Evolutionary conservation across 2,888 invertebrate genomes (phyloP), one percentile per base, ranked within the genome.

Genomic region (Andrena trimmerana): DNA sequence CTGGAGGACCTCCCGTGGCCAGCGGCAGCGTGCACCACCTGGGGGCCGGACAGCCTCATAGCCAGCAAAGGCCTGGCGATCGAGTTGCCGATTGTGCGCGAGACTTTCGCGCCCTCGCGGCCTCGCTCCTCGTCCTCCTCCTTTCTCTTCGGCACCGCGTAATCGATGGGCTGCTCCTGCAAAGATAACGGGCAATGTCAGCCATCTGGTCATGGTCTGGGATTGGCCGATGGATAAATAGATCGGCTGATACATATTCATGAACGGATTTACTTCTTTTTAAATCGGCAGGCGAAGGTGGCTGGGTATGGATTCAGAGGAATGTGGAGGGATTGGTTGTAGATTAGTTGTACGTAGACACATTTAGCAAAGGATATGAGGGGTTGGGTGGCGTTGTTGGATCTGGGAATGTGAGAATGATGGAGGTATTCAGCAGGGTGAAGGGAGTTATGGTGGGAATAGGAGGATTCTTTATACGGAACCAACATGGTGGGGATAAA

Each of bases 81-180:
- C 42, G 93, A 93, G 70, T 93, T 94, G 0, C 93, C 93, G 20
- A 92, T 90, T 6, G 91, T 89, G 16, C 93, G 91, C 2, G 91
- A 91, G 0, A 91, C 93, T 72, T 93, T 93, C 27, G 92, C 93
- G 20, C 92, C 91, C 95, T 96, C 94, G 96, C 97, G 82, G 96
- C 91, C 90, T 63, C 93, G 89, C 50, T 93, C 92, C 31, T 90
- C 96, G 92, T 96, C 96, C 91, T 96, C 96, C 88, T 96, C 96
- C 81, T 96, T 95, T 90, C 97, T 96, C 93, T 97, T 97, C 31
- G 98, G 98, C 86, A 98, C 97, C 91, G 96, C 98, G 93, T 98
- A 98, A 92, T 98, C 98, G 82, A 98, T 98, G 0, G 98, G 98
- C 90, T 98, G 98, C 82, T 98, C 98, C 94, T 97, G 97, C 4